These are phyloP conservation scores for Neodontobutis hainanensis DNA, from an alignment of 2,113 vertebrate genomes.

Conservation along the genomic window DNA sequence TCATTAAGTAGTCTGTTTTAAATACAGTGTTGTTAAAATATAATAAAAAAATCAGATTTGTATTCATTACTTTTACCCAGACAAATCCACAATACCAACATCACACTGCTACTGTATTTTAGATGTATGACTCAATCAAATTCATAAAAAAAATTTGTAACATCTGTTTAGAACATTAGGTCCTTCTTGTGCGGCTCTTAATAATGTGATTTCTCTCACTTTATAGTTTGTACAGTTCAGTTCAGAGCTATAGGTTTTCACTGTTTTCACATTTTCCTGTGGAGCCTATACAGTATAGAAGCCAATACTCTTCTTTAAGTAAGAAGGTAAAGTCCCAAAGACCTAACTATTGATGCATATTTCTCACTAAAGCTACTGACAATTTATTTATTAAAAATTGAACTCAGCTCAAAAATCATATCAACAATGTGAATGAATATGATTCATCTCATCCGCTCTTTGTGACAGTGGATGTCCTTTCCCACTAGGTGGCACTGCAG, in stretches of 20 bases:
- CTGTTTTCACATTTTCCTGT: conserved; percentile 43
- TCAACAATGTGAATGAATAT: too few species aligned
- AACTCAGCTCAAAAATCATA: too few species aligned
- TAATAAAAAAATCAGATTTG: too few species aligned
- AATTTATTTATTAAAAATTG: too few species aligned
- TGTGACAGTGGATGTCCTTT: conserved; percentile 30
- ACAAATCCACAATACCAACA: too few species aligned
- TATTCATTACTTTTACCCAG: too few species aligned
- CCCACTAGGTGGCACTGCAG: conserved; percentile 77
- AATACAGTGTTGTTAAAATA: too few species aligned
- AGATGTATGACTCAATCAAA: conserved; percentile 3
- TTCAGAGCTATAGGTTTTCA: not conserved
- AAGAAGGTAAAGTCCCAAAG: too few species aligned
- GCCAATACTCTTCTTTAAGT: too few species aligned
- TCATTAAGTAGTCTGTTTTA: too few species aligned
- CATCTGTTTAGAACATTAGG: conserved; percentile 52
- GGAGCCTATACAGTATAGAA: conserved; percentile 16
- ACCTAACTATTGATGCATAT: conserved; percentile 29
- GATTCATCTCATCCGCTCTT: not conserved
- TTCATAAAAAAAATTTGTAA: conserved; percentile 20
- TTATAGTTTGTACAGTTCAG: conserved; percentile 14
- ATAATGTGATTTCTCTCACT: conserved; percentile 53
- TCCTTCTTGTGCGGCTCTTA: conserved; percentile 31
- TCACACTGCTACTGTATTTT: too few species aligned
- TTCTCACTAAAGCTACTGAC: not conserved